Conservation (phyloP, 2,888 invertebrate genomes). For the Tryphoninae sp. region DNA sequence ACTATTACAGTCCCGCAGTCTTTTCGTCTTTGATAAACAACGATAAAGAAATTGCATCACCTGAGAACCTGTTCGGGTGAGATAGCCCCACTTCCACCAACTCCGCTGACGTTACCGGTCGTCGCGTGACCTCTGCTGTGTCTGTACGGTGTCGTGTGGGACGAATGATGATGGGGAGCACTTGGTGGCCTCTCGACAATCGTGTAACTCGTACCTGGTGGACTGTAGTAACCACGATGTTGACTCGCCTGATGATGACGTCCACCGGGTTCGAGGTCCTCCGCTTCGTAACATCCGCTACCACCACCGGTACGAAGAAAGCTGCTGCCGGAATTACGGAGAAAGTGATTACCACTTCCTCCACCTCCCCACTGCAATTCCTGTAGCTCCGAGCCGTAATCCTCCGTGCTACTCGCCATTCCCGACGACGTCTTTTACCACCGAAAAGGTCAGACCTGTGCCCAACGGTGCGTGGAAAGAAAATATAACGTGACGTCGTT, state of each 20-base stretch:
- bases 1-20: not conserved
- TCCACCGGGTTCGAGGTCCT: constrained; percentile 80
- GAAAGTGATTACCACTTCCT: constrained; percentile 73
- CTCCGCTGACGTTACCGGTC: constrained; percentile 80
- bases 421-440: constrained; percentile 54
- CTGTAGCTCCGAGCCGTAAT: constrained; percentile 80
- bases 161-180: constrained; percentile 87
- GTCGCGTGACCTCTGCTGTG: constrained; percentile 71
- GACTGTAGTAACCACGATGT: constrained; percentile 91
- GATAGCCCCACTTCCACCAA: constrained; percentile 83
- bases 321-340: constrained; percentile 72
- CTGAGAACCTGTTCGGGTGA: constrained; percentile 92
- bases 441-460: constrained; percentile 67
- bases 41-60: constrained; percentile 64
- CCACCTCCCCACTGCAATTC: constrained; percentile 79
- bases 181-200: constrained; percentile 92
- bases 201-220: constrained; percentile 94
- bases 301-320: constrained; percentile 82
- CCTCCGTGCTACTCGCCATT: constrained; percentile 80
- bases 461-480: not conserved
- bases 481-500: not conserved
- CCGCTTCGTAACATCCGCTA: constrained; percentile 78
- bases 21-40: not conserved
- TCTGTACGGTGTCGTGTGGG: constrained; percentile 82
- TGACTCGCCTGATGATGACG: constrained; percentile 82